These are phyloP conservation scores for Brachionus calyciflorus DNA, from an alignment of 1,140 invertebrate species.

Conservation along the genomic window DNA sequence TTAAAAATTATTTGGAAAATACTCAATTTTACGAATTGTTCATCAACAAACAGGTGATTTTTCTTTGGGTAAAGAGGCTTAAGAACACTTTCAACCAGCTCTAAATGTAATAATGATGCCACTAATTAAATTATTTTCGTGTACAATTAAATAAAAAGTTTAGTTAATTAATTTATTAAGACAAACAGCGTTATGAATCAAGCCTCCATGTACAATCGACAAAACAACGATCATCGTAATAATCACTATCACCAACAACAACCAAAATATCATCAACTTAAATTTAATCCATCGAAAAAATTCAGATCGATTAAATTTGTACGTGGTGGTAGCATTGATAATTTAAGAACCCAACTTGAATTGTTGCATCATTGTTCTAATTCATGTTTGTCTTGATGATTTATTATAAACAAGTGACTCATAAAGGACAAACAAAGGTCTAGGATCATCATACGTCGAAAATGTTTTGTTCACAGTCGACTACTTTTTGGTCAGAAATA, in stretches of 20 bases:
- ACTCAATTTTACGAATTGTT: conserved; percentile 33
- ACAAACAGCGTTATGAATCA: too few relatives aligned
- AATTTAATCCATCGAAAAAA: conserved; percentile 43
- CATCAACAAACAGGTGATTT: neutral
- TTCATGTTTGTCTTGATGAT: conserved; percentile 43
- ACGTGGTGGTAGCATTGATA: conserved; percentile 42
- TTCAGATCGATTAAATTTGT: conserved; percentile 28
- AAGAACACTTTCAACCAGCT: conserved; percentile 31
- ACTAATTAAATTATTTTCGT: too few relatives aligned
- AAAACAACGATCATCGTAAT: neutral
- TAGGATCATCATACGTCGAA: conserved; percentile 19
- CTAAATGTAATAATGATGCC: too few relatives aligned
- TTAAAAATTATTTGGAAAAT: conserved; percentile 31
- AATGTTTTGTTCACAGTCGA: conserved; percentile 35
- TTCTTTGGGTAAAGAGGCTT: conserved; percentile 2
- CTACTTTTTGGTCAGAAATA: conserved; percentile 46
- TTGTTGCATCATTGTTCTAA: conserved; percentile 19
- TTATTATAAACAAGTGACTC: conserved; percentile 42
- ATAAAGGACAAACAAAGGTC: conserved; percentile 13
- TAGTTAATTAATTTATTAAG: too few relatives aligned
- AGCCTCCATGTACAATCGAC: conserved; percentile 11
- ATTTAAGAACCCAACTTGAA: conserved; percentile 11
- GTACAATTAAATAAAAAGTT: too few relatives aligned
- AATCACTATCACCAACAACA: conserved; percentile 16
- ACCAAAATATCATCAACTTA: conserved; percentile 23